These are phyloP conservation scores for Dendropsophus ebraccatus DNA, from an alignment of 2,113 vertebrate species.

Conservation along the genomic window DNA sequence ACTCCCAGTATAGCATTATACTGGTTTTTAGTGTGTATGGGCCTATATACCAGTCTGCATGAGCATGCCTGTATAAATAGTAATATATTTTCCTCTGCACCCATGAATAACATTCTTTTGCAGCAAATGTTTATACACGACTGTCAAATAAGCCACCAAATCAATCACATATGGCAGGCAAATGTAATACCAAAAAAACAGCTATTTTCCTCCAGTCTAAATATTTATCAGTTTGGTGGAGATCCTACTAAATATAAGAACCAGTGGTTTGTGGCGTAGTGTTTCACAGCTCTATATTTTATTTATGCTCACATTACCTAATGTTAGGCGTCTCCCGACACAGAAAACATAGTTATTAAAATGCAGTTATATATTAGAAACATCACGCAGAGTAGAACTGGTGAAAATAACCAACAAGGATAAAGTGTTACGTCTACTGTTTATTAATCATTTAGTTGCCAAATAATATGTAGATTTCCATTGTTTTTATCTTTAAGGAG, in stretches of 20 bases:
- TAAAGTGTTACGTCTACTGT: not conserved
- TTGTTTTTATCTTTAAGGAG: not conserved
- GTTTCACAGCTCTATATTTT: slow-evolving; percentile 15
- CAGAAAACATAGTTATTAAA: not conserved
- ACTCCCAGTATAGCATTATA: not conserved
- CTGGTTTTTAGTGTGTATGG: not conserved
- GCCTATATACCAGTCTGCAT: not conserved
- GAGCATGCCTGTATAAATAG: not conserved
- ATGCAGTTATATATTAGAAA: not conserved
- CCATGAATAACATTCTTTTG: slow-evolving; percentile 36
- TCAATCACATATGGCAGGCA: slow-evolving; percentile 55
- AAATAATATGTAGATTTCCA: not conserved
- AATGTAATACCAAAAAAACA: slow-evolving; percentile 37
- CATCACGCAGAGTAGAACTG: not conserved
- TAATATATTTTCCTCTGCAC: not conserved
- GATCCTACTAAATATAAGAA: slow-evolving; percentile 55
- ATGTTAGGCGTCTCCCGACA: slow-evolving; percentile 15
- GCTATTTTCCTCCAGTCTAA: slow-evolving; percentile 53
- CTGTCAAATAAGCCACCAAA: slow-evolving; percentile 50
- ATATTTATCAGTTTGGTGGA: slow-evolving; percentile 48
- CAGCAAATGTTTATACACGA: slow-evolving; percentile 44
- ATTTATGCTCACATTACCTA: slow-evolving; percentile 22
- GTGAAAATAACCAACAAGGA: not conserved
- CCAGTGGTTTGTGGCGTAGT: slow-evolving; percentile 43
- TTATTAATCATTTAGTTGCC: not conserved